Evolutionary conservation across 2,888 invertebrate species (phyloP), one percentile per base, ranked within the genome.

Genomic region (Didymodactylos carnosus): DNA sequence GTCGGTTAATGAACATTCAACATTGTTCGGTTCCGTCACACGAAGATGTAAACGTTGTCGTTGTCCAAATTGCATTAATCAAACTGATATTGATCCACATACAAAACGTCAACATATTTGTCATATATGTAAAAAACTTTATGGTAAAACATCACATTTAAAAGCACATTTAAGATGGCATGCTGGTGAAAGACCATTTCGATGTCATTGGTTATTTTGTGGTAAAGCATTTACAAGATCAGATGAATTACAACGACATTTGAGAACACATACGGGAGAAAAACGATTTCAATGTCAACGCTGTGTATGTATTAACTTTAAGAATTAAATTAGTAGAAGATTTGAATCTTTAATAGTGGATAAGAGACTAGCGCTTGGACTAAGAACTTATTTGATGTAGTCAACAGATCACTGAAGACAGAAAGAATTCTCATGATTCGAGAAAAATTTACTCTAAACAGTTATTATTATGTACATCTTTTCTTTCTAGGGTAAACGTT

Each of bases 111-210:
- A 53, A 53, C 53, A 53, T 35, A 53, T 53, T 29, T 53, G 53
- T 53, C 53, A 53, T 53, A 53, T 53, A 29, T 94, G 94, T 84
- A 90, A 89, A 75, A 94, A 94, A 83, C 93, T 93, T 81, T 94
- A 94, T 85, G 94, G 92, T 86, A 94, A 94, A 83, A 94, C 93
- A 70, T 94, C 94, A 19, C 94, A 94, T 84, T 87, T 94, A 77
- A 94, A 94, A 81, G 94, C 94, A 4, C 94, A 94, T 84, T 90
- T 90, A 76, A 87, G 94, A 77, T 92, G 91, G 2, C 94, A 94
- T 82, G 94, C 94, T 2, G 78, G 77, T 70, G 93, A 94, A 82
- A 88, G 90, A 72, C 93, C 93, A 2, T 94, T 92, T 84, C 87
- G 88, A 14, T 94, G 93, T 82, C 88, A 88, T 76, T 92, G 91